A percentile compares a stretch with the other conserved stretches of the same genome.
phyloP scores from a whole-genome alignment of 37 sponge, comb jelly and placozoan genomes.

The Beroe forskalii region DNA sequence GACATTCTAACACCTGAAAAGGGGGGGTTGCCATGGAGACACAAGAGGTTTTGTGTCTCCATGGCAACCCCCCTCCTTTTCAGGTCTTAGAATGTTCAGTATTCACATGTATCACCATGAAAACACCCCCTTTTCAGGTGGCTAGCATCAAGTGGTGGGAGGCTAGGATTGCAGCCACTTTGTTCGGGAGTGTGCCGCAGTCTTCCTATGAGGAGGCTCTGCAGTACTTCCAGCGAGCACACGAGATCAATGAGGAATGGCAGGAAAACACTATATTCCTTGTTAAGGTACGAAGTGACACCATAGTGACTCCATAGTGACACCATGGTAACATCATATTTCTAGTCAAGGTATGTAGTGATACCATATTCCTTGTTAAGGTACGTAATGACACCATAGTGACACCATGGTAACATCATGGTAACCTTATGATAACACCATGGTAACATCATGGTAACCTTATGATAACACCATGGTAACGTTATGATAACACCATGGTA shows the following conservation, averaged over 20 bases:
- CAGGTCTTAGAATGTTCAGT: too few relatives aligned
- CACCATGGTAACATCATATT: background rate
- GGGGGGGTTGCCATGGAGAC: background rate
- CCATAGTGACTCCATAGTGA: too few relatives aligned
- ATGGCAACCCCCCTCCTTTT: too few relatives aligned
- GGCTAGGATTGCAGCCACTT: conserved; percentile 36
- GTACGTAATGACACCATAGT: too few relatives aligned
- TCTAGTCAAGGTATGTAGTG: background rate
- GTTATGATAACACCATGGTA: too few relatives aligned
- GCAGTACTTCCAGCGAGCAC: conserved; percentile 38
- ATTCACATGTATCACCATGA: too few relatives aligned
- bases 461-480: too few relatives aligned
- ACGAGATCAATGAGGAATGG: conserved; percentile 26
- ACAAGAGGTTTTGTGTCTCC: too few relatives aligned
- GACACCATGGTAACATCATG: too few relatives aligned
- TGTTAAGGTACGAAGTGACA: conserved; percentile 62
- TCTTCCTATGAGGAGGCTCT: conserved; percentile 51
- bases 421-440: too few relatives aligned
- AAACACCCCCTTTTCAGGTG: background rate
- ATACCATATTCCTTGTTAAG: conserved; percentile 23
- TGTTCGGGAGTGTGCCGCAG: conserved; percentile 52
- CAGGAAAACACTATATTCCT: conserved; percentile 45
- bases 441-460: too few relatives aligned
- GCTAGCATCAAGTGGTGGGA: conserved; percentile 63
- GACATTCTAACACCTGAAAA: too few relatives aligned